Evolutionary conservation across 2,888 invertebrate genomes (phyloP), one percentile per base, ranked within the genome.

Genomic region (Scaptomyza cyrtandrae): DNA sequence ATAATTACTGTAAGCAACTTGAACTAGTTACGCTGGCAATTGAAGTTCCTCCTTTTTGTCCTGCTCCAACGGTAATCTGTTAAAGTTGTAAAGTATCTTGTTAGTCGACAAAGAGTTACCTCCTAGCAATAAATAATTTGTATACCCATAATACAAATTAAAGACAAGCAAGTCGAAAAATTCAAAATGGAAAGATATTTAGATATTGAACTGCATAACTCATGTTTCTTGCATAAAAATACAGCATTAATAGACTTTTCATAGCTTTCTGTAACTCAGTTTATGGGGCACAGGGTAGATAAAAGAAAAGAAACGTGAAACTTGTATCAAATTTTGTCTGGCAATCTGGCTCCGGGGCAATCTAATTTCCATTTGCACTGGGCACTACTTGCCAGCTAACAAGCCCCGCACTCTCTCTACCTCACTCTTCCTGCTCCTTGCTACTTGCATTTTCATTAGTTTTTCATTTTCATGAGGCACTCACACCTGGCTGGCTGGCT

Each of bases 1-100:
- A 86, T 85, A 85, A 85, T 85, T 85, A 85, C 87, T 80, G 85
- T 71, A 80, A 80, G 84, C 88, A 86, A 88, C 85, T 88, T 85
- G 81, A 88, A 86, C 87, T 80, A 86, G 85, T 81, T 88, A 81
- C 74, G 69, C 57, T 66, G 43, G 72, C 73, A 71, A 70, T 75
- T 73, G 70, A 73, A 76, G 80, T 78, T 65, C 55, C 79, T 54
- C 56, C 59, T 54, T n/a, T 33, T 46, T 44, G 49, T 41, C 24
- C 33, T 52, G 44, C 39, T 52, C 69, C 68, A 60, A 54, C 27
- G 48, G 63, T 31, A 48, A 64, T 45, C 58, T 63, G 54, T 54
- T 67, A 46, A 31, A 50, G 37, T 50, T 39, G 14, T 35, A 33
- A 19, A 13, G 10, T 11, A 16, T 35, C 7, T n/a, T 52, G 3